These are phyloP conservation scores for Drosophila repleta DNA, from an alignment of 1,140 invertebrate genomes.

Conservation along the genomic window DNA sequence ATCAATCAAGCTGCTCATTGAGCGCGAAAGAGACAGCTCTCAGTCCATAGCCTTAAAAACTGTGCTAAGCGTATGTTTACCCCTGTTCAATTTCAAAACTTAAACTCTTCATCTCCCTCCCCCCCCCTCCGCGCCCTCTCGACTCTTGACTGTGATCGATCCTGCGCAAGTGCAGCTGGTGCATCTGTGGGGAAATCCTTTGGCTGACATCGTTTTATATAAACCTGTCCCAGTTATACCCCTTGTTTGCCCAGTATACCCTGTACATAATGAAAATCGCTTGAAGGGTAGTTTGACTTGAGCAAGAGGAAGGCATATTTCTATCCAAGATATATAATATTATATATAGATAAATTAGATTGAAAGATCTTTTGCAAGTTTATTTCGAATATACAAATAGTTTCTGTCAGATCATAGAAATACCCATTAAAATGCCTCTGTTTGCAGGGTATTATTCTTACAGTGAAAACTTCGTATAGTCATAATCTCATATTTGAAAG, in stretches of 20 bases:
- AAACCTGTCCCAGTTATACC: neutral
- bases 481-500: too few relatives aligned
- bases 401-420: too few relatives aligned
- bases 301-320: too few relatives aligned
- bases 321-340: too few relatives aligned
- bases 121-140: too few relatives aligned
- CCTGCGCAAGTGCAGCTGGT: slow-evolving; percentile 4
- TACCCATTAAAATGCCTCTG: too few relatives aligned
- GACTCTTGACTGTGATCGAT: slow-evolving; percentile 14
- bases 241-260: neutral
- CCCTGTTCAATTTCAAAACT: neutral
- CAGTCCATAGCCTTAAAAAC: neutral
- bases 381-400: too few relatives aligned
- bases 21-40: slow-evolving; percentile 3
- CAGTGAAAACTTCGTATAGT: too few relatives aligned
- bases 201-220: neutral
- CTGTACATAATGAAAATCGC: neutral
- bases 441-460: too few relatives aligned
- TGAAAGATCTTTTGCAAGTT: too few relatives aligned
- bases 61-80: neutral
- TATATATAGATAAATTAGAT: too few relatives aligned
- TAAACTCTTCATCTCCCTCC: neutral
- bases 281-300: too few relatives aligned
- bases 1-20: neutral
- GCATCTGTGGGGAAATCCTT: neutral